A percentile compares a stretch with the other conserved stretches of the same genome.
phyloP scores from a whole-genome alignment of 2,888 invertebrate species.

The Anagyrus pseudococci region DNA sequence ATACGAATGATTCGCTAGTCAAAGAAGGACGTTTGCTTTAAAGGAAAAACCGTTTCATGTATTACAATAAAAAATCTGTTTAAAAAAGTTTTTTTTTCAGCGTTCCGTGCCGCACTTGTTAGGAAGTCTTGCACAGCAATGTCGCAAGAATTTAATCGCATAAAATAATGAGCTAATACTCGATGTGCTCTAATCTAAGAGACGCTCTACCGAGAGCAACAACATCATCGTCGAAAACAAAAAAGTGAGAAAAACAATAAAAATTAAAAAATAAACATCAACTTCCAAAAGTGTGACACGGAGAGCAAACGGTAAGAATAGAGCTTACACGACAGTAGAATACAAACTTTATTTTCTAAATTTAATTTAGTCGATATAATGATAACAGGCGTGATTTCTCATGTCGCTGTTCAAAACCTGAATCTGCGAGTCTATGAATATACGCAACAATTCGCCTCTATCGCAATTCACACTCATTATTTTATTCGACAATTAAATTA shows the following conservation, averaged over 20 bases:
- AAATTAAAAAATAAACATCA: slow-evolving; percentile 13
- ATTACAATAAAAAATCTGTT: slow-evolving; percentile 40
- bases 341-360: slow-evolving; percentile 45
- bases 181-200: slow-evolving; percentile 22
- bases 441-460: slow-evolving; percentile 48
- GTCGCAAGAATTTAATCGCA: slow-evolving; percentile 10
- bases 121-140: slow-evolving; percentile 31
- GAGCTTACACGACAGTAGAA: slow-evolving; percentile 40
- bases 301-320: slow-evolving; percentile 28
- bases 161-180: slow-evolving; percentile 23
- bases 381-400: slow-evolving; percentile 40
- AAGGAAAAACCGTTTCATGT: slow-evolving; percentile 40
- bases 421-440: slow-evolving; percentile 44
- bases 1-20: slow-evolving; percentile 42
- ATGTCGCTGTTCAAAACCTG: slow-evolving; percentile 37
- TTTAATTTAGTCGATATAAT: slow-evolving; percentile 42
- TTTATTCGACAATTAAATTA: slow-evolving; percentile 53
- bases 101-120: slow-evolving; percentile 40
- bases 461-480: slow-evolving; percentile 47
- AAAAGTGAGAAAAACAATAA: neutral
- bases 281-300: slow-evolving; percentile 23
- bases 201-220: slow-evolving; percentile 20
- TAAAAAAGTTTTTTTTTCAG: slow-evolving; percentile 39
- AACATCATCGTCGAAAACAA: slow-evolving; percentile 18
- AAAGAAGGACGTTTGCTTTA: slow-evolving; percentile 43